A percentile compares a stretch with the other conserved stretches of the same genome.
phyloP scores from a whole-genome alignment of 2,113 vertebrate genomes.

The Perca fluviatilis region DNA sequence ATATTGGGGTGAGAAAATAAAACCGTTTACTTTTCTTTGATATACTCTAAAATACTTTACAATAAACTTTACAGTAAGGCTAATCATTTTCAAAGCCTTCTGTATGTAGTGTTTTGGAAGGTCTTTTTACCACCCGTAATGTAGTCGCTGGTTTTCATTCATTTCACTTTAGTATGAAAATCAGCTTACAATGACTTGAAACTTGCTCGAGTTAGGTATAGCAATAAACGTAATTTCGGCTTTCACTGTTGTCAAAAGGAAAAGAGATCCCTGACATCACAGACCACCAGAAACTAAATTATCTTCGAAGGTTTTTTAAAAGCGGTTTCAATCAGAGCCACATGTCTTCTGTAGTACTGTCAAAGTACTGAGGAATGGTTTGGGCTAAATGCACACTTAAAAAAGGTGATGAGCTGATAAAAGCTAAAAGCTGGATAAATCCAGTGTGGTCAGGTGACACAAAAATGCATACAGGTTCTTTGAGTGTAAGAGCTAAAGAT shows the following conservation, averaged over 20 bases:
- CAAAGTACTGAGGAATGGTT: neutral
- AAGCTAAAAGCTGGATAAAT: constrained; percentile 2
- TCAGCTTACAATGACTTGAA: neutral
- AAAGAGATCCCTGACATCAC: neutral
- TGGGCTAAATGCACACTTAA: neutral
- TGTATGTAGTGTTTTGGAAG: neutral
- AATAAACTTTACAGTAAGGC: neutral
- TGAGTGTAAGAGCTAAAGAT: neutral
- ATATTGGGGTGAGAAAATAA: neutral
- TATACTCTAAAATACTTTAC: neutral
- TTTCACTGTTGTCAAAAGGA: neutral
- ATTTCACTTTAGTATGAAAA: neutral
- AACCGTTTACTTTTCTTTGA: neutral
- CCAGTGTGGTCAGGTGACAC: neutral
- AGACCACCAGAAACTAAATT: neutral
- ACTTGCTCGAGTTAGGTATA: neutral
- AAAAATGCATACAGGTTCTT: neutral
- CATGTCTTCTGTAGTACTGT: neutral
- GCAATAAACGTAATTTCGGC: neutral
- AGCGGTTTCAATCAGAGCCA: neutral
- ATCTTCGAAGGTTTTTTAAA: neutral
- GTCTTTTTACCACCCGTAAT: neutral
- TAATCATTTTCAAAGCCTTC: neutral
- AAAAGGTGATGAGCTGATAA: neutral
- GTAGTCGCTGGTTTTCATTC: neutral